Evolutionary conservation across 2,113 vertebrate species (phyloP).

Genomic region (Ursus arctos): DNA sequence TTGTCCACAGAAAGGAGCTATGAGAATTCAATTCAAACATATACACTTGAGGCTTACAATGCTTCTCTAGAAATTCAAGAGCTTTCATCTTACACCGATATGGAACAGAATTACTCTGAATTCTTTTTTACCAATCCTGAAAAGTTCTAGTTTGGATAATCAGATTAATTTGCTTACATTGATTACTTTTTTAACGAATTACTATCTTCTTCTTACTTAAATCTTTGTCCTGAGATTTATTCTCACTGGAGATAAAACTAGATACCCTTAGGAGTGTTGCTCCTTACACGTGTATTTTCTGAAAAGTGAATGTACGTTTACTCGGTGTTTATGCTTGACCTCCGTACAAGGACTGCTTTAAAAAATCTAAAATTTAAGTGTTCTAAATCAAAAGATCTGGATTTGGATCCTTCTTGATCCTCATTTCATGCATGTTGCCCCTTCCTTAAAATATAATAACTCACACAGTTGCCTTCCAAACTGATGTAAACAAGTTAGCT

Average conservation of each 20-base stretch:
- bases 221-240: not conserved
- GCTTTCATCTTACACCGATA: not conserved
- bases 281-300: not conserved
- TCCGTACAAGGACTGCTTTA: not conserved
- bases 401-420: not conserved
- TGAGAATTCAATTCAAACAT: not conserved
- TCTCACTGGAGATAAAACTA: not conserved
- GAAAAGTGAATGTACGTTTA: not conserved
- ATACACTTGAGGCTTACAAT: not conserved
- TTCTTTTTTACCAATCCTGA: not conserved
- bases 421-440: not conserved
- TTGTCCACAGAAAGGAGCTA: not conserved
- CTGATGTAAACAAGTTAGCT: not conserved
- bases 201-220: conserved; percentile 1
- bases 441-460: not conserved
- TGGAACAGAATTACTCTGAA: not conserved
- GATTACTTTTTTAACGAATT: not conserved
- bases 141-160: not conserved
- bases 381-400: not conserved
- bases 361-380: not conserved
- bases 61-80: not conserved
- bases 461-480: not conserved
- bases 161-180: not conserved
- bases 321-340: not conserved
- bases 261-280: not conserved